A percentile compares a stretch with the other conserved stretches of the same genome.
phyloP scores from a whole-genome alignment of 2,113 vertebrate genomes.

The Psilopogon haemacephalus region DNA sequence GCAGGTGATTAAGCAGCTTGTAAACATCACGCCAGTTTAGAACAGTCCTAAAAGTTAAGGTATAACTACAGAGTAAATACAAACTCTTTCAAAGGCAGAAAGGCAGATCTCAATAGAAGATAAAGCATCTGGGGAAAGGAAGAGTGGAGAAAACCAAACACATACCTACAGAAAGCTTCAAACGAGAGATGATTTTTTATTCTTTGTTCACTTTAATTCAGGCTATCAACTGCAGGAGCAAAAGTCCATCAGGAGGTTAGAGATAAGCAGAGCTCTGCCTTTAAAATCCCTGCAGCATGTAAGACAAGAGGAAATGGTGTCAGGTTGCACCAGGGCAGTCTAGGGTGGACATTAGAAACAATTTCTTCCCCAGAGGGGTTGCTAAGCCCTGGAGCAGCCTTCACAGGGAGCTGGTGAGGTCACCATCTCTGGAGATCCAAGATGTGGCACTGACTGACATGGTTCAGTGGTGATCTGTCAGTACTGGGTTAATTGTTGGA shows the following conservation, averaged over 20 bases:
- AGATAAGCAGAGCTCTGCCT: not conserved
- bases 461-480: too few species aligned
- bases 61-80: slow-evolving; percentile 54
- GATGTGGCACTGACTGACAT: too few species aligned
- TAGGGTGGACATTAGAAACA: too few species aligned
- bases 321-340: too few species aligned
- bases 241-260: not conserved
- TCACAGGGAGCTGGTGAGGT: too few species aligned
- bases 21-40: not conserved
- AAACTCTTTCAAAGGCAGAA: not conserved
- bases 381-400: too few species aligned
- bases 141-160: not conserved
- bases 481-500: too few species aligned
- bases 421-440: too few species aligned
- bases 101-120: not conserved
- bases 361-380: too few species aligned
- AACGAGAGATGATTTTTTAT: not conserved
- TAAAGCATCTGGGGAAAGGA: slow-evolving; percentile 15
- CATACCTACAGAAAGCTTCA: not conserved
- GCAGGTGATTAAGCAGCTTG: not conserved
- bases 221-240: not conserved
- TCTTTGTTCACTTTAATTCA: not conserved
- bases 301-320: too few species aligned
- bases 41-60: slow-evolving; percentile 35
- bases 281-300: not conserved